phyloP scores from a whole-genome alignment of 1,140 invertebrate genomes.

The Stegodyphus mimosarum region DNA sequence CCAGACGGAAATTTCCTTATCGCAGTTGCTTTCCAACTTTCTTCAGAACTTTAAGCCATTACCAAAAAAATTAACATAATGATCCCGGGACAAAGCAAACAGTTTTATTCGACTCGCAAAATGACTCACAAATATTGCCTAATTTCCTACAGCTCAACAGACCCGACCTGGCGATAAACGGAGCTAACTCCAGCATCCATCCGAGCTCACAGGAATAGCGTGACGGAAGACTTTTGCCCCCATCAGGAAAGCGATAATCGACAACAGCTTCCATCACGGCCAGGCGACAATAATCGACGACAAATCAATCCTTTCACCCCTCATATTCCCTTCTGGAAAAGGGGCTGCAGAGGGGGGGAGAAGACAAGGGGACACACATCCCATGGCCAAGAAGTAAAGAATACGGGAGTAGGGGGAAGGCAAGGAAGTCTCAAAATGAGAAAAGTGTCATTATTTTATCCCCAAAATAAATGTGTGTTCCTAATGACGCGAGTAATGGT shows the following conservation, averaged over 20 bases:
- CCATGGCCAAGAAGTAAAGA: conserved; percentile 46
- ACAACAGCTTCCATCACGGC: conserved; percentile 37
- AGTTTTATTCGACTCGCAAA: not conserved
- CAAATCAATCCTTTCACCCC: conserved; percentile 55
- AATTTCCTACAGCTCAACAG: not conserved
- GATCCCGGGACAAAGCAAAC: too few species aligned
- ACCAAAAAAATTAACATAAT: too few species aligned
- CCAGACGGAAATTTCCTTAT: too few species aligned
- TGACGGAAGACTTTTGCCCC: not conserved
- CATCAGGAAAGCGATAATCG: conserved; percentile 58
- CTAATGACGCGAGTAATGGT: conserved; percentile 59
- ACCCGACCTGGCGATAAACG: not conserved
- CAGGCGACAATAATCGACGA: conserved; percentile 56
- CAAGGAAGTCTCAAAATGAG: conserved; percentile 49
- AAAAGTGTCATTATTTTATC: conserved; percentile 61
- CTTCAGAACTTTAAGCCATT: too few species aligned
- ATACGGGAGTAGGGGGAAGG: not conserved
- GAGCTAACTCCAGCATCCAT: not conserved
- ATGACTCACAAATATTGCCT: not conserved
- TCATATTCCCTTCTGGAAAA: not conserved
- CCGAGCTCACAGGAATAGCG: not conserved
- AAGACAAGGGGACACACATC: not conserved
- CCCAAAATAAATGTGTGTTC: conserved; percentile 58
- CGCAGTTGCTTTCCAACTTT: too few species aligned
- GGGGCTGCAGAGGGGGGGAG: not conserved